phyloP scores from a whole-genome alignment of 2,113 vertebrate species.

The Phaethon lepturus region DNA sequence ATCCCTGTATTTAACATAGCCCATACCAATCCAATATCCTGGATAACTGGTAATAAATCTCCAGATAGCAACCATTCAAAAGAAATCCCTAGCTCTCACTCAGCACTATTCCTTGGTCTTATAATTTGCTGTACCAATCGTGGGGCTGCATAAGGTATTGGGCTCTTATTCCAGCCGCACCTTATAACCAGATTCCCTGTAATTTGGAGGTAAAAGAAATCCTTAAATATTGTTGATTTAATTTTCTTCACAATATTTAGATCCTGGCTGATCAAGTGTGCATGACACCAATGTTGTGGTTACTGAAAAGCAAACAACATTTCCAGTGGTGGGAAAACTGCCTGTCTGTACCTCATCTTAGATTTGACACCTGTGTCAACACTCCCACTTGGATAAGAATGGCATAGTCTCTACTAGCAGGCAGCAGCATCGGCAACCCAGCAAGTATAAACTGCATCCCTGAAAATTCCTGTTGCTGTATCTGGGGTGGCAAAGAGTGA shows the following conservation, averaged over 20 bases:
- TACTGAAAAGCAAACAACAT: neutral
- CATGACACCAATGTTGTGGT: neutral
- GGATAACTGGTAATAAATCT: neutral
- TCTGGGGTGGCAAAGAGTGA: neutral
- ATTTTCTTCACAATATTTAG: neutral
- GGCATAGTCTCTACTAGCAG: fast-evolving
- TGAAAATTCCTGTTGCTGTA: neutral
- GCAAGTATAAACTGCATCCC: neutral
- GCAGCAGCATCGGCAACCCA: neutral
- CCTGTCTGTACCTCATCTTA: neutral
- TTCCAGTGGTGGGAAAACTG: neutral
- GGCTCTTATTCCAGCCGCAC: neutral
- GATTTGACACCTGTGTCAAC: neutral
- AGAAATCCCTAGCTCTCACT: neutral
- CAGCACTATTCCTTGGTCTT: neutral
- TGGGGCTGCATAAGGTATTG: neutral
- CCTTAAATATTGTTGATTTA: neutral
- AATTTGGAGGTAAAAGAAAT: neutral
- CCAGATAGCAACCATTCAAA: neutral
- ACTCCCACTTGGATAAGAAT: neutral
- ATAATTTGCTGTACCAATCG: neutral
- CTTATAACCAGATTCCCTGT: neutral
- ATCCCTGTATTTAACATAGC: neutral
- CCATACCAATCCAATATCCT: neutral
- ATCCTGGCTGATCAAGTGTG: neutral